phyloP scores from a whole-genome alignment of 92 coral and sea anemone species.

The Desmophyllum pertusum region DNA sequence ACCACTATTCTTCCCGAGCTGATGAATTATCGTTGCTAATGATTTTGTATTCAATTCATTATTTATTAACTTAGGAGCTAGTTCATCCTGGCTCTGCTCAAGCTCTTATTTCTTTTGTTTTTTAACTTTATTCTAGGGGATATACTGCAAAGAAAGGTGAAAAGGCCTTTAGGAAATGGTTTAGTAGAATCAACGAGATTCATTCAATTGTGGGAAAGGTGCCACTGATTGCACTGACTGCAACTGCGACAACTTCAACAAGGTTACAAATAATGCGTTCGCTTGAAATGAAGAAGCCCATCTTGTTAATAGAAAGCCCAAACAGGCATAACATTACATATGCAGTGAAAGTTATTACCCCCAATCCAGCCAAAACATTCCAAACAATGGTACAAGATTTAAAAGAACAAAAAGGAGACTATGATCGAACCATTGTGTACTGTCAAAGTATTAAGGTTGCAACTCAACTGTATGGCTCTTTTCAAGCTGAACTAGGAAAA shows the following conservation, averaged over 20 bases:
- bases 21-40: no score
- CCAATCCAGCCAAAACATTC: slow-evolving; percentile 41
- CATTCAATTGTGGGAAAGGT: slow-evolving; percentile 32
- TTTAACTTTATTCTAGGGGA: slow-evolving; percentile 33
- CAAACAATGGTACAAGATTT: slow-evolving; percentile 28
- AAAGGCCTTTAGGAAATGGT: slow-evolving; percentile 54
- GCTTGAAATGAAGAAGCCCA: slow-evolving; percentile 48
- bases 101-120: not conserved
- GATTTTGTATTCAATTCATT: not conserved
- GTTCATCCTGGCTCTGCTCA: not conserved
- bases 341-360: slow-evolving; percentile 46
- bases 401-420: slow-evolving; percentile 25
- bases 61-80: not conserved
- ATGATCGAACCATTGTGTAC: slow-evolving; percentile 40
- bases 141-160: slow-evolving; percentile 57
- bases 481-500: slow-evolving; percentile 42
- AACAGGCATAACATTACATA: slow-evolving; percentile 47
- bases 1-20: no score
- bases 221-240: slow-evolving; percentile 53
- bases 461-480: slow-evolving; percentile 33
- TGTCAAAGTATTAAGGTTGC: slow-evolving; percentile 47
- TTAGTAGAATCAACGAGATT: slow-evolving; percentile 60
- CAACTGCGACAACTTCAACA: slow-evolving; percentile 60
- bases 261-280: slow-evolving; percentile 32
- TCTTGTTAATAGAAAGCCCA: slow-evolving; percentile 22